Evolutionary conservation across 2,888 invertebrate species (phyloP), one percentile per base, ranked within the genome.

Genomic region (Hydriomena furcata): DNA sequence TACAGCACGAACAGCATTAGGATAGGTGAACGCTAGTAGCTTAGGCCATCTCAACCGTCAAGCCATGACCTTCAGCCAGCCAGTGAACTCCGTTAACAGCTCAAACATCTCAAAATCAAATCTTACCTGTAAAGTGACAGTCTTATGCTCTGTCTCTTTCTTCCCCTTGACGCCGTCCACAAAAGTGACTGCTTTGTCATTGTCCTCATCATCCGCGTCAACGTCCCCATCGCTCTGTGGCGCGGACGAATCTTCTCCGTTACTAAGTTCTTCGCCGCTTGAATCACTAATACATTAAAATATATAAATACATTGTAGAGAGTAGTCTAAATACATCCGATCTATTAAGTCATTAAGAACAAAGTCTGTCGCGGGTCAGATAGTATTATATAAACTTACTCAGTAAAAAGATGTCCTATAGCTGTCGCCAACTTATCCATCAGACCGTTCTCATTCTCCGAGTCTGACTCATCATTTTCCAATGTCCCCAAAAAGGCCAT

Each of bases 361-460:
- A n/a, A n/a, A n/a, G n/a, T n/a, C n/a, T n/a, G n/a, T n/a, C n/a
- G n/a, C n/a, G n/a, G n/a, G n/a, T n/a, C n/a, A n/a, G n/a, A n/a
- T n/a, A n/a, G n/a, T n/a, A n/a, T n/a, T n/a, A n/a, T 8, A 44
- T 3, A 2, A 7, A 78, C 87, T 87, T 82, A 94, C 93, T 93
- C 94, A 45, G 95, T 95, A 79, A 96, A 95, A 50, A 96, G 81
- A 83, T 95, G 94, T 8, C 94, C 93, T 55, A 95, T 94, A n/a
- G 94, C 94, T 38, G 92, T 92, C 0, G 94, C 92, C 32, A 95
- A 78, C 69, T 94, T 94, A 62, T 94, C 94, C 83, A 94, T 92
- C 1, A 92, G 85, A 0, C 93, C 93, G 65, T 92, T 93, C 63
- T 95, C 95, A 64, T 94, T 94, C 60, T 95, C 95, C 0, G 94